Evolutionary conservation across 2,797 vertebrate genomes (phyloP).

Genomic region (Hapalemur alaotrensis): DNA sequence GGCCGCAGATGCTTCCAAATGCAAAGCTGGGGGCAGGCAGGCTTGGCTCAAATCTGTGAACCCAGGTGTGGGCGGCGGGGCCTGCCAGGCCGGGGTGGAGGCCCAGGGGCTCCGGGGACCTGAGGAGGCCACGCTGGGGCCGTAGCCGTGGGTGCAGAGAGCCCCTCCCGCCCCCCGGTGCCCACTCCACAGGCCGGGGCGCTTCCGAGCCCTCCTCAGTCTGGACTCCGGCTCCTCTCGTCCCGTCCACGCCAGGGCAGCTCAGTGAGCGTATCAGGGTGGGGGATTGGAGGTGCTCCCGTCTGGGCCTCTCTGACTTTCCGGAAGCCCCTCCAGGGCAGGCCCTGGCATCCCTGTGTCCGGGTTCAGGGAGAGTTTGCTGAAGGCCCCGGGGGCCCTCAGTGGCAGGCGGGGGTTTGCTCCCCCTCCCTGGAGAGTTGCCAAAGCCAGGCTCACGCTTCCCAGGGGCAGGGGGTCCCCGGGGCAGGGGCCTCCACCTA

Average conservation of each 20-base stretch:
- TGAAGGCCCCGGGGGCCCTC: not conserved
- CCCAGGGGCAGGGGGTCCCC: not conserved
- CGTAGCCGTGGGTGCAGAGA: not conserved
- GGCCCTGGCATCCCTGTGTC: fast-evolving
- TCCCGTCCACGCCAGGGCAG: not conserved
- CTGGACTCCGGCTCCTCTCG: not conserved
- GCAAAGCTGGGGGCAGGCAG: not conserved
- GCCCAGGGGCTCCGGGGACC: not conserved
- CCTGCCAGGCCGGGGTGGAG: not conserved
- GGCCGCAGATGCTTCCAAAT: not conserved
- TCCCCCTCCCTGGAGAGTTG: fast-evolving
- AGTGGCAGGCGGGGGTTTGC: fast-evolving
- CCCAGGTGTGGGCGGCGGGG: too few species aligned
- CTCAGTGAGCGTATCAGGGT: not conserved
- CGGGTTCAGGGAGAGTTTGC: not conserved
- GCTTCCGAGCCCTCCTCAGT: not conserved
- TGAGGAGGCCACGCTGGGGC: not conserved
- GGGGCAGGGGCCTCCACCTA: not conserved
- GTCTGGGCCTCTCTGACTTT: not conserved
- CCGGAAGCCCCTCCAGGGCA: not conserved
- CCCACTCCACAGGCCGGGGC: not conserved
- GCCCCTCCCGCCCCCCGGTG: fast-evolving
- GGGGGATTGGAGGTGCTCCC: fast-evolving
- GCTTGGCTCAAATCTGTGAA: not conserved
- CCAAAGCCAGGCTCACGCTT: not conserved